phyloP scores from a whole-genome alignment of 2,113 vertebrate genomes.

The Pseudois nayaur region DNA sequence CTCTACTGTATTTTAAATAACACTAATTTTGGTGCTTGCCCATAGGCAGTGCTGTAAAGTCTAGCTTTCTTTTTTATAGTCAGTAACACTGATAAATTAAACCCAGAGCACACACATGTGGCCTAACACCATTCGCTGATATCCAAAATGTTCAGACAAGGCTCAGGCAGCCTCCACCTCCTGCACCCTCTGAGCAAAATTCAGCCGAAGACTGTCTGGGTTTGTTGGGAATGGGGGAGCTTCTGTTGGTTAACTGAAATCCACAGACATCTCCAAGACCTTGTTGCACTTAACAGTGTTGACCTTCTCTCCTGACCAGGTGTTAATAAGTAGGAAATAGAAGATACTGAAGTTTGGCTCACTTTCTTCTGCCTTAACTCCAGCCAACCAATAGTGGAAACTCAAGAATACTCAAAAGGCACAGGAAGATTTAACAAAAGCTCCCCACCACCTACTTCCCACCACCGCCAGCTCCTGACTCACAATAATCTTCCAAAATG shows the following conservation, averaged over 20 bases:
- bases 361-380: neutral
- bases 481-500: neutral
- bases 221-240: neutral
- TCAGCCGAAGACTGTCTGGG: neutral
- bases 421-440: neutral
- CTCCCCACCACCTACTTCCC: neutral
- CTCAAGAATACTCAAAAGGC: neutral
- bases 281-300: neutral
- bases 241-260: constrained; percentile 8
- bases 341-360: neutral
- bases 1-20: neutral
- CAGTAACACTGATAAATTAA: neutral
- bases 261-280: neutral
- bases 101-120: neutral
- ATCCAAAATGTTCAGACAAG: neutral
- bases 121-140: neutral
- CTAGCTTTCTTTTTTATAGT: neutral
- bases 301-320: neutral
- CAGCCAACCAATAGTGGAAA: neutral
- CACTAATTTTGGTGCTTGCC: neutral
- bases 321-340: constrained; percentile 5
- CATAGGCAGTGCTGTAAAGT: neutral
- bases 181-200: neutral
- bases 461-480: neutral
- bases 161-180: neutral